Conservation (phyloP, 2,797 vertebrate genomes). For the Lepidocolaptes lacrymiger region DNA sequence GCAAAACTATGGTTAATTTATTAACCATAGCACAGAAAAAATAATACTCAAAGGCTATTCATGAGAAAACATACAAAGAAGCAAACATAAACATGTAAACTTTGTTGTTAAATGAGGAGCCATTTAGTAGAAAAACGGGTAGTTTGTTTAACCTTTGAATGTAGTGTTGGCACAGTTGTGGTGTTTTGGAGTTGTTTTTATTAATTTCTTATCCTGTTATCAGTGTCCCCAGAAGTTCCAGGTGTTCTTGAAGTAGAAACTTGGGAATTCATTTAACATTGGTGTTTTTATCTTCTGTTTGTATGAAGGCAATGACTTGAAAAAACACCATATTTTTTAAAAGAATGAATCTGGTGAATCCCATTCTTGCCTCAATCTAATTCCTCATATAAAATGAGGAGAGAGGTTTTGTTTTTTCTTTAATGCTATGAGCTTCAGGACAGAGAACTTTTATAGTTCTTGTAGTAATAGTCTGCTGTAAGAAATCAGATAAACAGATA, state of each 20-base stretch:
- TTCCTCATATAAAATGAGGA: not conserved
- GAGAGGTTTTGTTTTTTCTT: not conserved
- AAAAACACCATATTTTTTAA: not conserved
- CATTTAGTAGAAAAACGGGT: not conserved
- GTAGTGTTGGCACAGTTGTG: not conserved
- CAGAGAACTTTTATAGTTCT: not conserved
- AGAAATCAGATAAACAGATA: not conserved
- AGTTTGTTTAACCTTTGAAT: not conserved
- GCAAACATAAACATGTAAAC: not conserved
- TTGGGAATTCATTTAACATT: not conserved
- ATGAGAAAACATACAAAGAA: not conserved
- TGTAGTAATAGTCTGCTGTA: not conserved
- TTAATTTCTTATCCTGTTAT: not conserved
- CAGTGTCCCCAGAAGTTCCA: not conserved
- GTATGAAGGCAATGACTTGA: not conserved
- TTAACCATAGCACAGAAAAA: not conserved
- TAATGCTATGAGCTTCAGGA: not conserved
- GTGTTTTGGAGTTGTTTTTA: not conserved
- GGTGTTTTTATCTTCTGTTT: not conserved
- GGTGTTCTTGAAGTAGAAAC: not conserved
- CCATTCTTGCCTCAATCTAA: not conserved
- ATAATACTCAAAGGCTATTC: not conserved
- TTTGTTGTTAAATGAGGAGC: not conserved
- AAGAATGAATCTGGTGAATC: not conserved
- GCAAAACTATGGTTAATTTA: not conserved